Percentiles rank a stretch among this genome's conserved stretches.
Evolutionary conservation across 2,113 vertebrate genomes (phyloP).

Genomic region (Chionis minor): DNA sequence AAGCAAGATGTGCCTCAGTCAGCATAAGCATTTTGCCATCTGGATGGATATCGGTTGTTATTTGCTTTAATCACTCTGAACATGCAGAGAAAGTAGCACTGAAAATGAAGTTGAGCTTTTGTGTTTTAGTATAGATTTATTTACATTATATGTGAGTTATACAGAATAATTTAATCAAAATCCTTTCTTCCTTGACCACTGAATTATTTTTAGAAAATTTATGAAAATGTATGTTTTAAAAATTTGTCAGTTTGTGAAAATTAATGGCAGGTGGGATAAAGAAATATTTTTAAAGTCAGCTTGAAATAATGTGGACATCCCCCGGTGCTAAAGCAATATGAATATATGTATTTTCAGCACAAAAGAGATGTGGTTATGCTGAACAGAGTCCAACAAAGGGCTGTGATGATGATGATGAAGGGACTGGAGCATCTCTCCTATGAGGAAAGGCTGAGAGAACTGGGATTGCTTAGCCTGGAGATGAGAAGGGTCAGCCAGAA

Average conservation of each 20-base stretch:
- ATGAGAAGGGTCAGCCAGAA: not conserved
- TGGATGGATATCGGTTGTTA: not conserved
- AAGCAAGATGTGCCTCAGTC: not conserved
- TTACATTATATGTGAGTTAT: not conserved
- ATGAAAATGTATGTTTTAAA: not conserved
- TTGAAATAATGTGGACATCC: not conserved
- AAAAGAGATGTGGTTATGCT: not conserved
- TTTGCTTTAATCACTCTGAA: not conserved
- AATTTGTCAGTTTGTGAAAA: not conserved
- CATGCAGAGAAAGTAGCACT: not conserved
- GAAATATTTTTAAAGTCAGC: not conserved
- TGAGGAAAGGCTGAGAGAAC: not conserved
- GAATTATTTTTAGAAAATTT: not conserved
- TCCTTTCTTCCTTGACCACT: not conserved
- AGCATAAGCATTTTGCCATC: not conserved
- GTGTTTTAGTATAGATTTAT: not conserved
- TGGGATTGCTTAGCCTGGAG: not conserved
- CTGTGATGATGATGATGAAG: not conserved
- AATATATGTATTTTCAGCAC: fast-evolving
- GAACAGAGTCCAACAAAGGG: not conserved
- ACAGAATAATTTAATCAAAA: not conserved
- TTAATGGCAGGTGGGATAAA: not conserved
- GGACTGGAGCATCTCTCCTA: not conserved
- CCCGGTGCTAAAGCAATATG: fast-evolving
- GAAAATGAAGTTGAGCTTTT: not conserved